Base-by-base conservation (phyloP, 2,113 vertebrate genomes). In the Barbus barbus region DNA sequence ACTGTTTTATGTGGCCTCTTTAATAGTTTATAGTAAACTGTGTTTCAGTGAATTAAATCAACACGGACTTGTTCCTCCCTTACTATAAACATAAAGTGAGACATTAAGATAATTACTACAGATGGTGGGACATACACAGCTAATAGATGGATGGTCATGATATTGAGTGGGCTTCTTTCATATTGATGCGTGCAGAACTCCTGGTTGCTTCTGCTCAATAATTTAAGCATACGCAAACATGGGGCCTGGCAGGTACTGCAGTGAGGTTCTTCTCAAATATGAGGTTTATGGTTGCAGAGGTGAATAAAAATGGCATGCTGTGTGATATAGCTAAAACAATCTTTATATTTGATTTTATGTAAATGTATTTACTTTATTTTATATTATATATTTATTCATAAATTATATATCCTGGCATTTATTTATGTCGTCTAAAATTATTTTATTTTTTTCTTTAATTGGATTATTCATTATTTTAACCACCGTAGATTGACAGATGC, bases 61-160 rank as follows among this genome's bases (percentile, higher is more conserved):
- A 14, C 33, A 60, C 18, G 4, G 26, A 60, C n/a, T 1, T 11
- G 31, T 41, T 81, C 71, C 38, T 44, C 4, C 67, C 6, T 44
- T 28, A 44, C 33, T 58, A 14, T 53, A 51, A 72, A 69, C 61
- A 20, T 48, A 38, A 53, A 56, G 44, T 31, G 18, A 60, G 36
- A 26, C 2, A 20, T 74, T 51, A 75, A 36, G 58, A n/a, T 53
- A 51, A 75, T 67, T 53, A 74, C 71, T 24, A 79, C 53, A 63
- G 77, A 60, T 78, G 53, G 36, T n/a, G 53, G 28, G 22, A n/a
- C 9, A 31, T 33, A 20, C 26, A 33, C 46, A 20, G 13, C 46
- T n/a, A 53, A 16, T 38, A 38, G 22, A 58, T 24, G 13, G 28
- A 58, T 58, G 31, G 6, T 8, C 20, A 22, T 78, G 22, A 60